Evolutionary conservation across 2,888 invertebrate genomes (phyloP).

Genomic region (Melinopterus prodromus): DNA sequence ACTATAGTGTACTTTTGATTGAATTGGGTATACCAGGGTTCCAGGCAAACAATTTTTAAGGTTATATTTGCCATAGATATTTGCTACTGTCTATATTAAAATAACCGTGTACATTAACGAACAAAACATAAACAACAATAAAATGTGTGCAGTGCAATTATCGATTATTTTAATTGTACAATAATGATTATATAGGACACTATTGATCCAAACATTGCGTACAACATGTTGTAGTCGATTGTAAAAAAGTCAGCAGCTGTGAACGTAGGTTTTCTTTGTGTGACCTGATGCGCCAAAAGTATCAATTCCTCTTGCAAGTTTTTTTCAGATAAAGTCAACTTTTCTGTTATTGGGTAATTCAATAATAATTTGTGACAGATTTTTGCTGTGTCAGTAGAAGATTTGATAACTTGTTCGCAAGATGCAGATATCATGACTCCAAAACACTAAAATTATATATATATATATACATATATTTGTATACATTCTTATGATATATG

Average conservation of each 20-base stretch:
- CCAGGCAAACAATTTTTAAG: no score
- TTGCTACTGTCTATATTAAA: no score
- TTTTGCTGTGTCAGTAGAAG: constrained; percentile 16
- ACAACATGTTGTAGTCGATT: constrained; percentile 38
- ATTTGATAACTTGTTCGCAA: constrained; percentile 19
- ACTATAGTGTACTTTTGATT: no score
- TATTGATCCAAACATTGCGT: constrained; percentile 36
- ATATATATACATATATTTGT: no score
- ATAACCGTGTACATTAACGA: no score
- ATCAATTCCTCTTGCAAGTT: constrained; percentile 16
- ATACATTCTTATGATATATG: no score
- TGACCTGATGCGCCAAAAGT: constrained; percentile 26
- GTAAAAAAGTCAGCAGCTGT: constrained; percentile 41
- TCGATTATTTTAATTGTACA: constrained; percentile 29
- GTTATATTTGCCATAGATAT: no score
- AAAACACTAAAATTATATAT: constrained; percentile 29
- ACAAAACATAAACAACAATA: no score
- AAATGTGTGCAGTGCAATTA: background rate
- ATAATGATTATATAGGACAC: constrained; percentile 41
- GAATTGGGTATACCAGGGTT: no score
- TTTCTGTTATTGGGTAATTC: constrained; percentile 5
- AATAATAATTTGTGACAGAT: constrained; percentile 30
- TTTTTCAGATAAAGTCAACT: background rate
- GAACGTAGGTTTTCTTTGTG: constrained; percentile 32
- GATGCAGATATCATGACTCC: constrained; percentile 28